Conservation (phyloP, 2,888 invertebrate species). For the Heliothis peltigera region DNA sequence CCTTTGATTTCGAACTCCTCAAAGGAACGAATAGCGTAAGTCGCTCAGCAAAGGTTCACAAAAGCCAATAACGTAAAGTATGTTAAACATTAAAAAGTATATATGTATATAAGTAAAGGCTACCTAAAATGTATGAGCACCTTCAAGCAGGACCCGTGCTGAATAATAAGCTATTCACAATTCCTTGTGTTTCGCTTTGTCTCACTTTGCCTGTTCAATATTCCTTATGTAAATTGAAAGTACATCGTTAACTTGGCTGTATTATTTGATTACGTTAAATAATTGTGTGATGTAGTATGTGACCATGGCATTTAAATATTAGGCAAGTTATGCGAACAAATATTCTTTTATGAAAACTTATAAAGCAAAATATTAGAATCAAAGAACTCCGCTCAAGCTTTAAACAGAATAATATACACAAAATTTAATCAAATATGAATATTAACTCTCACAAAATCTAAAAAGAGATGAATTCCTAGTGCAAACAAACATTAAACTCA, state of each 20-base stretch:
- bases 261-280: slow-evolving; percentile 21
- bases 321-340: too few species aligned
- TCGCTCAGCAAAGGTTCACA: slow-evolving; percentile 35
- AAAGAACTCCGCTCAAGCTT: too few species aligned
- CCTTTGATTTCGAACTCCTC: slow-evolving; percentile 33
- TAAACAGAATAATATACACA: not conserved
- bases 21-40: slow-evolving; percentile 14
- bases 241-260: slow-evolving; percentile 12
- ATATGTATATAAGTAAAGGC: slow-evolving; percentile 33
- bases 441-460: slow-evolving; percentile 15
- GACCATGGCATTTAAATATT: not conserved
- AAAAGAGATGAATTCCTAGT: slow-evolving; percentile 23
- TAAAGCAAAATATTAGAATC: too few species aligned
- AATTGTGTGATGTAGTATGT: slow-evolving; percentile 8
- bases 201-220: slow-evolving; percentile 34
- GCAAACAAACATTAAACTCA: slow-evolving; percentile 46
- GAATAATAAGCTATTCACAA: slow-evolving; percentile 46
- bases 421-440: slow-evolving; percentile 12
- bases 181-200: slow-evolving; percentile 46
- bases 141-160: slow-evolving; percentile 47
- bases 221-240: slow-evolving; percentile 34
- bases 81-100: slow-evolving; percentile 41
- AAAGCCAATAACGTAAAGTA: slow-evolving; percentile 39
- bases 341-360: too few species aligned
- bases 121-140: slow-evolving; percentile 42